Evolutionary conservation across 2,113 vertebrate species (phyloP).

Genomic region (Lamprotornis superbus): DNA sequence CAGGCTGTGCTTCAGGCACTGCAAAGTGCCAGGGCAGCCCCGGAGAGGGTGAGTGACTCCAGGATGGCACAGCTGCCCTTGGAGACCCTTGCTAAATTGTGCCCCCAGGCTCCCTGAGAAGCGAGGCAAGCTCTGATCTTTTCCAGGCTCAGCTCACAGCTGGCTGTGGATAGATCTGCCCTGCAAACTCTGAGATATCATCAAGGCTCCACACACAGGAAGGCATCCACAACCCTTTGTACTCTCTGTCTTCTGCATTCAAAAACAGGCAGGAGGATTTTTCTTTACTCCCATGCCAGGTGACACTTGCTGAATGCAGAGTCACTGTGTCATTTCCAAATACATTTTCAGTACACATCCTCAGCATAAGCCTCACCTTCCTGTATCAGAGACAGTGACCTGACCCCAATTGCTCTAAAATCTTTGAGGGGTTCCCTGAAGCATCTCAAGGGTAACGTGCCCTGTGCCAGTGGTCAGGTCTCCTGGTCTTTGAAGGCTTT

Average conservation of each 20-base stretch:
- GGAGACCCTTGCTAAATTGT: neutral
- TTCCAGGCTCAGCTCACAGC: neutral
- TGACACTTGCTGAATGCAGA: neutral
- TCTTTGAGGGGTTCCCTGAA: neutral
- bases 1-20: accelerated
- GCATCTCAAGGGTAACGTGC: neutral
- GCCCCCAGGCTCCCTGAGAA: neutral
- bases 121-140: neutral
- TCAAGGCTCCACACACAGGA: accelerated
- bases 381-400: neutral
- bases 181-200: neutral
- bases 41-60: accelerated
- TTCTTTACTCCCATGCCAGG: neutral
- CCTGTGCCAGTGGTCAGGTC: neutral
- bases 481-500: neutral
- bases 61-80: accelerated
- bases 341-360: neutral
- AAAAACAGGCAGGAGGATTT: neutral
- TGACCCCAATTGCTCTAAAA: neutral
- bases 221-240: neutral
- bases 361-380: neutral
- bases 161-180: neutral
- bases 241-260: neutral
- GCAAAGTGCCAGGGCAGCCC: neutral
- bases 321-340: neutral